Evolutionary conservation across 2,888 invertebrate genomes (phyloP), one percentile per base, ranked within the genome.

Genomic region (Unio pictorum): DNA sequence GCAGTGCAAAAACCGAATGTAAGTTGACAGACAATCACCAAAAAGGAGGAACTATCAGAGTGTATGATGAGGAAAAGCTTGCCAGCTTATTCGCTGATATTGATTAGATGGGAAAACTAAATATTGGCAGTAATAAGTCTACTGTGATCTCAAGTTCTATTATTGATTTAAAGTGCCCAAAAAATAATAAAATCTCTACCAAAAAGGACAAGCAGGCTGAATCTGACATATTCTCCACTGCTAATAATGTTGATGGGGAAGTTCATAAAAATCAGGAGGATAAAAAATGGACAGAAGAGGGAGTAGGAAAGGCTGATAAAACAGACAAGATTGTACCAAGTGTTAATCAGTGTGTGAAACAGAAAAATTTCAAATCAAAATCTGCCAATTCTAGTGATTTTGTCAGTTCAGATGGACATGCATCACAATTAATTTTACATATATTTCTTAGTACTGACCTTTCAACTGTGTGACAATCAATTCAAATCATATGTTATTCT

Each of bases 351-450:
- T 64, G 69, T 69, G 74, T 80, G 6, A 80, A 80, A 76, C 76
- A 79, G 58, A 82, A 82, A 72, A 82, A 82, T 55, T 73, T 77
- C 57, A 82, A 81, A 69, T 67, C 73, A 55, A 80, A 80, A 67
- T 67, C 72, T 26, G 57, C 63, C 30, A 78, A 69, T 62, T 67
- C 74, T 57, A 69, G 68, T 45, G 11, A 2, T 11, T 45, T 45
- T 45, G 45, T 45, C 45, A 15, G 11, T 45, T 45, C 45, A 45
- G 45, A 45, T 45, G 15, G 15, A 23, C 23, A 23, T 23, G 23
- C 23, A 23, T 23, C 23, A 23, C 23, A 23, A 23, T 23, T 23
- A 23, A 23, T 23, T 23, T 23, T 23, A 0, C 23, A 23, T 23
- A 23, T 23, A 23, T 23, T 23, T 23, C 23, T 23, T 23, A 23